Conservation (phyloP, 2,888 invertebrate genomes). For the Caenorhabditis sp. region DNA sequence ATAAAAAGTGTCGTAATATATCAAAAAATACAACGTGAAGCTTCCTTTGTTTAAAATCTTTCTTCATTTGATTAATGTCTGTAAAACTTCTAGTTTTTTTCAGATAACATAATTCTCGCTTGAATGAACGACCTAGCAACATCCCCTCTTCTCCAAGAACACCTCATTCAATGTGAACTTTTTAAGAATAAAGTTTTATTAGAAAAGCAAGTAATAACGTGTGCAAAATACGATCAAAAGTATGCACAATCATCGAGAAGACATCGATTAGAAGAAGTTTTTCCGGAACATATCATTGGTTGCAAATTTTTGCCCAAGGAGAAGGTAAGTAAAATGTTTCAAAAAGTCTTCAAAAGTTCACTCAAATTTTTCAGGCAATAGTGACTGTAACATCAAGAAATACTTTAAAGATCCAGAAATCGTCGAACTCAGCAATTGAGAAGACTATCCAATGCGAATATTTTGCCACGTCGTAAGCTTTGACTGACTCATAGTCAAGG, state of each 20-base stretch:
- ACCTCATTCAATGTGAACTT: conserved; percentile 24
- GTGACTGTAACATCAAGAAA: conserved; percentile 36
- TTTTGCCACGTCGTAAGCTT: conserved; percentile 49
- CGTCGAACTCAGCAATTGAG: background rate
- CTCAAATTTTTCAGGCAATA: conserved; percentile 12
- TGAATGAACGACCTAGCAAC: too few relatives aligned
- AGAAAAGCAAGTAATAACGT: conserved; percentile 15
- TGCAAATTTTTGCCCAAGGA: conserved; percentile 12
- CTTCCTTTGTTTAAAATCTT: too few relatives aligned
- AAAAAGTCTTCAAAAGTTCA: background rate
- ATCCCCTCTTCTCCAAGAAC: conserved; percentile 1
- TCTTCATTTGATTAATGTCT: too few relatives aligned
- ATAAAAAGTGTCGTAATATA: too few relatives aligned
- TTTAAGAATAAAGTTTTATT: too few relatives aligned
- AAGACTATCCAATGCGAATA: conserved; percentile 43
- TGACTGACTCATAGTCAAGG: background rate
- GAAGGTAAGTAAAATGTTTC: background rate
- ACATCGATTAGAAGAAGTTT: conserved; percentile 20
- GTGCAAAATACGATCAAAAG: conserved; percentile 27
- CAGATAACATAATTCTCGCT: too few relatives aligned
- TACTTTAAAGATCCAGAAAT: conserved; percentile 18
- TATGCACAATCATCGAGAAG: too few relatives aligned
- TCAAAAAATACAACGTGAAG: too few relatives aligned
- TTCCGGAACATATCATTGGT: conserved; percentile 42
- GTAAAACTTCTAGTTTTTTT: too few relatives aligned